phyloP scores from a whole-genome alignment of 2,113 vertebrate genomes.

The Charina bottae region DNA sequence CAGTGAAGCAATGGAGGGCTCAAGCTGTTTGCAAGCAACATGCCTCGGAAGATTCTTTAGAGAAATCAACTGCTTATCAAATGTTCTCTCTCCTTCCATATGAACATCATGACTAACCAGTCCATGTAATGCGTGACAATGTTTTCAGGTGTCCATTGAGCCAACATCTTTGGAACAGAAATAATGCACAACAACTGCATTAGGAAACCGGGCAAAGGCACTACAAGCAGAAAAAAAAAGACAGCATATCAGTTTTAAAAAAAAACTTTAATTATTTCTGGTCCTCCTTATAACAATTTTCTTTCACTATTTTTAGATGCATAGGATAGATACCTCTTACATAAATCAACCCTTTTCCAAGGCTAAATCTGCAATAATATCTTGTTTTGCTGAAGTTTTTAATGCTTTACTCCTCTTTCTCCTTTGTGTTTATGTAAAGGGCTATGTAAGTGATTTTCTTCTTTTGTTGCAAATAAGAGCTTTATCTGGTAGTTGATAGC shows the following conservation, averaged over 20 bases:
- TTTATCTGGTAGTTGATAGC: background rate
- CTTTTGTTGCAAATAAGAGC: background rate
- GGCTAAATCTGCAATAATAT: background rate
- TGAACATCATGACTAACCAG: slow-evolving; percentile 17
- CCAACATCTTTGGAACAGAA: slow-evolving; percentile 97
- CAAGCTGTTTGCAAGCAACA: slow-evolving; percentile 44
- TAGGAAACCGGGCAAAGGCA: slow-evolving; percentile 96
- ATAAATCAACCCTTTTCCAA: background rate
- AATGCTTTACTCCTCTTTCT: background rate
- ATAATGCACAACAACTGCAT: slow-evolving; percentile 96
- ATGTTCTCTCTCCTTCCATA: slow-evolving; percentile 18
- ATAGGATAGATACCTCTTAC: background rate
- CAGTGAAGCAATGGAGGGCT: slow-evolving; percentile 39
- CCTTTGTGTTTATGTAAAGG: background rate
- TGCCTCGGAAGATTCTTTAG: slow-evolving; percentile 38
- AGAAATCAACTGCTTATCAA: slow-evolving; percentile 24
- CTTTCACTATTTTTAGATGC: background rate
- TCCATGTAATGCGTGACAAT: slow-evolving; percentile 14
- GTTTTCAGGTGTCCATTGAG: slow-evolving; percentile 83
- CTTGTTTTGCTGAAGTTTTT: background rate
- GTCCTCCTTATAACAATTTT: background rate
- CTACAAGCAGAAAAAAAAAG: slow-evolving; percentile 70
- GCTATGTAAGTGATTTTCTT: background rate
- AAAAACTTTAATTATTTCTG: background rate
- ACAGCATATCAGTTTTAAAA: slow-evolving; percentile 38